Evolutionary conservation across 2,888 invertebrate genomes (phyloP).

Genomic region (Coelinius sp.): DNA sequence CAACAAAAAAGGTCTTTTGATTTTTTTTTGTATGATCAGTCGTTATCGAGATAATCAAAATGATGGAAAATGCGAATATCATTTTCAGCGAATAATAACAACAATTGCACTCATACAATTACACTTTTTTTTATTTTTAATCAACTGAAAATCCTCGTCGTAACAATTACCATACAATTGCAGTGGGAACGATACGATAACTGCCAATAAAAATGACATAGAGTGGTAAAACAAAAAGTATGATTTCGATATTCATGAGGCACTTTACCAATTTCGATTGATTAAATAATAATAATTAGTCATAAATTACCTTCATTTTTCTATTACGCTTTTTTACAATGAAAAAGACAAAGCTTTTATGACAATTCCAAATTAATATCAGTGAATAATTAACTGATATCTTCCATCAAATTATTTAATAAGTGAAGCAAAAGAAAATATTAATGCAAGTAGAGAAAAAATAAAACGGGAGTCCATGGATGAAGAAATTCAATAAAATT

Average conservation of each 20-base stretch:
- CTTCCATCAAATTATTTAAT: slow-evolving; percentile 14
- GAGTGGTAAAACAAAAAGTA: not conserved
- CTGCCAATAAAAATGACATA: not conserved
- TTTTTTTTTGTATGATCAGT: too few species aligned
- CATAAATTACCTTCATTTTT: not conserved
- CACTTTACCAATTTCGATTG: slow-evolving; percentile 36
- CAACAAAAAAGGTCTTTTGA: too few species aligned
- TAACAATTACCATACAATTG: not conserved
- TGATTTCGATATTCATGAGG: slow-evolving; percentile 32
- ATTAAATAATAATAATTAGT: not conserved
- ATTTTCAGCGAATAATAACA: not conserved
- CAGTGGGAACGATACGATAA: not conserved
- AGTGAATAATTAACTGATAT: slow-evolving; percentile 10
- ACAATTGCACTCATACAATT: not conserved
- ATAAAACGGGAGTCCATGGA: not conserved
- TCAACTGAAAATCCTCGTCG: slow-evolving; percentile 12
- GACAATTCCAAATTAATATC: not conserved
- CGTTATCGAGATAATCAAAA: too few species aligned
- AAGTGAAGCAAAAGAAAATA: not conserved
- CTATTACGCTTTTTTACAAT: slow-evolving; percentile 6
- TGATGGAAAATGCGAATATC: too few species aligned
- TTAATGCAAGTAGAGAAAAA: not conserved
- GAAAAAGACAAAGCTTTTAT: slow-evolving; percentile 20
- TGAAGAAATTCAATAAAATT: too few species aligned
- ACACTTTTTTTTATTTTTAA: not conserved